These are phyloP conservation scores for Tigriopus californicus DNA, from an alignment of 2,888 invertebrate species.

Conservation along the genomic window DNA sequence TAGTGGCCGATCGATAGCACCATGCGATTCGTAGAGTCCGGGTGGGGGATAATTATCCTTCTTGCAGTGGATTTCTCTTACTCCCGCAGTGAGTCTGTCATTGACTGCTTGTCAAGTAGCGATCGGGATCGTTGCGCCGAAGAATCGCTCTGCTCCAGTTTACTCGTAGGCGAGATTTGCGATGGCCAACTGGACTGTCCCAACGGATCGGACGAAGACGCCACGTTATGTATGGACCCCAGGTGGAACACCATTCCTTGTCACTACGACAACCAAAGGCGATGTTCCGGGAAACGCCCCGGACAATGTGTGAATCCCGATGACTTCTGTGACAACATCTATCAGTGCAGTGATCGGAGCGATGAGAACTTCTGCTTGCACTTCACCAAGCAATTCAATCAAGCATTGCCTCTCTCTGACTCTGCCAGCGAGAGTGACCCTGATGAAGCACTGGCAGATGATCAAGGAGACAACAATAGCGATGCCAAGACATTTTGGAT, in stretches of 20 bases:
- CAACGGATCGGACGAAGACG: background rate
- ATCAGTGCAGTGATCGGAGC: background rate
- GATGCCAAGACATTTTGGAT: background rate
- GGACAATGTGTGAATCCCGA: background rate
- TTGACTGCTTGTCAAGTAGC: too few species aligned
- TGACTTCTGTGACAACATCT: background rate
- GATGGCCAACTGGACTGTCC: background rate
- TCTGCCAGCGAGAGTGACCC: background rate
- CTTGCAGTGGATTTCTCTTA: too few species aligned
- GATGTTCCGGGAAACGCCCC: background rate
- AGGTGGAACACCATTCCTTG: background rate
- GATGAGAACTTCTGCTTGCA: background rate
- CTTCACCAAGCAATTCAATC: too few species aligned
- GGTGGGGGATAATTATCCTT: too few species aligned
- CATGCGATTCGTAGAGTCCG: too few species aligned
- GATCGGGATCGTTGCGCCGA: too few species aligned
- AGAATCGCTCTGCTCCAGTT: too few species aligned
- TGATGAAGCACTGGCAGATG: background rate
- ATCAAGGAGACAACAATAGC: too few species aligned
- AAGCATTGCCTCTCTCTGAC: background rate
- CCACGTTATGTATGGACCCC: background rate
- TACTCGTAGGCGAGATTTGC: background rate
- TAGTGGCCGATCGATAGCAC: too few species aligned
- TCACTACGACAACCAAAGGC: background rate
- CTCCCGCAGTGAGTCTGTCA: too few species aligned